Evolutionary conservation across 1,140 invertebrate genomes (phyloP), one percentile per base, ranked within the genome.

Genomic region (Oryctes rhinoceros): DNA sequence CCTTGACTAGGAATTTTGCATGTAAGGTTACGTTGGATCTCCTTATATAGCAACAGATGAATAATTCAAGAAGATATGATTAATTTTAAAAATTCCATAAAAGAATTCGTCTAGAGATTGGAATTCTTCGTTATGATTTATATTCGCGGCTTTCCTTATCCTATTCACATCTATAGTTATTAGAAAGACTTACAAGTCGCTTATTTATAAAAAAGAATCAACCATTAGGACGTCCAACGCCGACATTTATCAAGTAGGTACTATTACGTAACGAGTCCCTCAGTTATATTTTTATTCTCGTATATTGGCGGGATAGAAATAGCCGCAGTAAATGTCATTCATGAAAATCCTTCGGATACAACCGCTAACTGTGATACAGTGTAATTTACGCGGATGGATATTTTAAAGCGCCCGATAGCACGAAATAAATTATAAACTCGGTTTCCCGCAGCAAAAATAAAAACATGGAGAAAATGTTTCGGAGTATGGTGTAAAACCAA

Each of bases 341-440:
- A 71, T 71, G 20, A 71, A 71, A 71, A 71, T 71, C 65, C 65
- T 71, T 71, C 65, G 65, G 37, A 71, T 71, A 71, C 65, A 30
- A 71, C 4, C 65, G 65, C 65, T 24, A 71, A 71, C 65, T 71
- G 13, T 71, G 35, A 35, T 35, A 35, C 35, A 71, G 35, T 71
- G 35, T 71, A 71, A 71, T 71, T 71, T 71, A 71, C 65, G 65
- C 65, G 65, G 65, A 71, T 71, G 65, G 35, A 71, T 71, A 71
- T 71, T 71, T 71, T 71, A 71, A 71, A 71, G 65, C 65, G 65
- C 5, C 65, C 65, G 53, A 59, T 59, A 71, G n/a, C 65, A 35
- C 65, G 65, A 24, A 24, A 71, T 71, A 71, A 71, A 71, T 71
- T 71, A 71, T 71, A 24, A 6, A 11, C 24, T 4, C 65, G 35